Conservation (phyloP, 2,888 invertebrate genomes). For the Tipula unca region DNA sequence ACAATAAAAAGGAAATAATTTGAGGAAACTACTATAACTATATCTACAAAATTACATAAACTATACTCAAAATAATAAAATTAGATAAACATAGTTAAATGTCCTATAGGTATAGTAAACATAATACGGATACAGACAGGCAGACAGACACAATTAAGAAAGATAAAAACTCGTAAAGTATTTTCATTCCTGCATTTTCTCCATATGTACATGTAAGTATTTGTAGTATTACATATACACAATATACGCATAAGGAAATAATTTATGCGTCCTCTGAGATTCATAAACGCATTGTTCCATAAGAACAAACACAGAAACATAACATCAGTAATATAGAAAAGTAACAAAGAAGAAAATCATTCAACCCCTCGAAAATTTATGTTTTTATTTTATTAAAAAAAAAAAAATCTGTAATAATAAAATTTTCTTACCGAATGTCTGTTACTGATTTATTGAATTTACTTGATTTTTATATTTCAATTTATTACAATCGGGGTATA, state of each 20-base stretch:
- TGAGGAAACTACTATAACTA: too few relatives aligned
- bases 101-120: neutral
- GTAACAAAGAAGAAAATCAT: slow-evolving; percentile 14
- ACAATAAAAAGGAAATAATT: too few relatives aligned
- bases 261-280: slow-evolving; percentile 21
- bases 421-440: slow-evolving; percentile 15
- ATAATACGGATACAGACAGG: neutral
- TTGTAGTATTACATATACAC: neutral
- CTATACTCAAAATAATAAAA: too few relatives aligned
- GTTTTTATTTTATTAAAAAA: slow-evolving; percentile 15
- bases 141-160: neutral
- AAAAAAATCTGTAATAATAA: slow-evolving; percentile 14
- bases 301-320: slow-evolving; percentile 14
- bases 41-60: too few relatives aligned
- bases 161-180: too few relatives aligned
- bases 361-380: slow-evolving; percentile 18
- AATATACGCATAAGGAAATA: neutral
- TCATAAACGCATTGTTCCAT: slow-evolving; percentile 21
- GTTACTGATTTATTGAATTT: slow-evolving; percentile 19
- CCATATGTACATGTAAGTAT: neutral
- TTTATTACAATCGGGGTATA: slow-evolving; percentile 3
- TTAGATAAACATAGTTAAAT: too few relatives aligned
- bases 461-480: slow-evolving; percentile 14
- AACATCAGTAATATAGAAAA: slow-evolving; percentile 9
- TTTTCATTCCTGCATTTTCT: neutral